A percentile compares a stretch with the other conserved stretches of the same genome.
Evolutionary conservation across 1,140 invertebrate species (phyloP).

Genomic region (Platyura marginata): DNA sequence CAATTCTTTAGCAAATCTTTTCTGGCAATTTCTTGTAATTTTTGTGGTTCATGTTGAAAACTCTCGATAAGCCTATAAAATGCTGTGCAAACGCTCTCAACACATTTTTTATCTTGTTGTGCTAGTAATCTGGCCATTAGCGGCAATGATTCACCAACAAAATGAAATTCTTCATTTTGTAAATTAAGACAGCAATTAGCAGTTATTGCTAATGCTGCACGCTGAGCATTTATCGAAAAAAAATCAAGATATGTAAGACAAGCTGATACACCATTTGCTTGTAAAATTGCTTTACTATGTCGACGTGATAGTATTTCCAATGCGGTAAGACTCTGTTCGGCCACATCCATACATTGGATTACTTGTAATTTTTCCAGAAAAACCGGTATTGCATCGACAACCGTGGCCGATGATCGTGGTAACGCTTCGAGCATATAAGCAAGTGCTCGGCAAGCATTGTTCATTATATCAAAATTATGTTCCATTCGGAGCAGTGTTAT

Average conservation of each 20-base stretch:
- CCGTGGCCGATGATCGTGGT: slow-evolving; percentile 86
- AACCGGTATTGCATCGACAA: slow-evolving; percentile 91
- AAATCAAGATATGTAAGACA: slow-evolving; percentile 95
- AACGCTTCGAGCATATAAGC: slow-evolving; percentile 99
- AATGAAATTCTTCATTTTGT: slow-evolving; percentile 81
- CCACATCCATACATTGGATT: slow-evolving; percentile 98
- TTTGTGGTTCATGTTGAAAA: slow-evolving; percentile 78
- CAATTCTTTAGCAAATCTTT: slow-evolving; percentile 81
- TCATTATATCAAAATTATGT: slow-evolving; percentile 99
- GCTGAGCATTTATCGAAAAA: slow-evolving; percentile 91
- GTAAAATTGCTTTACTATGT: slow-evolving; percentile 90
- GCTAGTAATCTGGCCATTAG: slow-evolving; percentile 66
- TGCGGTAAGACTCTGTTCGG: slow-evolving; percentile 90
- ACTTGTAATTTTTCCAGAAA: slow-evolving; percentile 91
- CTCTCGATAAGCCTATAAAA: slow-evolving; percentile 93
- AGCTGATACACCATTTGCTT: slow-evolving; percentile 83
- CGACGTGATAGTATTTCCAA: slow-evolving; percentile 91
- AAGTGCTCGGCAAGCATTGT: slow-evolving; percentile 91
- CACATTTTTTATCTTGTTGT: slow-evolving; percentile 94
- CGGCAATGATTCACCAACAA: slow-evolving; percentile 73
- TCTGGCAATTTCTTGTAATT: slow-evolving; percentile 88
- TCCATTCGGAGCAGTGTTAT: slow-evolving; percentile 76
- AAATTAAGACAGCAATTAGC: slow-evolving; percentile 95
- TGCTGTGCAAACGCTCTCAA: slow-evolving; percentile 90
- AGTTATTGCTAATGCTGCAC: slow-evolving; percentile 84